Base-by-base conservation (phyloP, 1,140 invertebrate genomes). In the Bombus waltoni region DNA sequence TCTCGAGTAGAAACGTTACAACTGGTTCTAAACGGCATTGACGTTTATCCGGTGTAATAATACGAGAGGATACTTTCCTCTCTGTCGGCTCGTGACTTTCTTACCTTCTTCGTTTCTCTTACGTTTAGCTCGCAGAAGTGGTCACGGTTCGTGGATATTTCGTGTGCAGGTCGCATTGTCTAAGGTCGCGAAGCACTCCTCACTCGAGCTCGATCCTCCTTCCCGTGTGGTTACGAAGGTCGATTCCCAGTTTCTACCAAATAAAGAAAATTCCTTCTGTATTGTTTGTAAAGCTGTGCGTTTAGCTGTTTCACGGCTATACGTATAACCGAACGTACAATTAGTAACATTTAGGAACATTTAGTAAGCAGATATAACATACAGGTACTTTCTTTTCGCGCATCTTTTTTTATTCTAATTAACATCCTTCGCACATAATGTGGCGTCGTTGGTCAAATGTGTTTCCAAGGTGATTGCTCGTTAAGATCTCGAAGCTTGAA, bases 1-100 rank as follows among this genome's bases (percentile, higher is more conserved):
- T 81, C 76, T 89, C 77, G 77, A 72, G 42, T 57, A 73, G 83
- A 89, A 70, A 81, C 62, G 82, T 85, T 85, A 62, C 88, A 78
- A 89, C 87, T 89, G 88, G 72, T 47, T 71, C 71, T 84, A 88
- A 85, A 70, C 83, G 65, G 42, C 44, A n/a, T 22, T 59, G 80
- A 79, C 65, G 71, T 84, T 88, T 66, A 57, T 65, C 76, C 38
- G 66, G 32, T 85, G 68, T 38, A 79, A 79, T 72, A 62, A 71
- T 84, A 71, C 73, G 44, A 77, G 62, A 68, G 44, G 81, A 68
- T 40, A 62, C 35, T 65, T 62, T 80, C 40, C n/a, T 71, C 53
- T 85, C 68, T 44, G 77, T 72, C 53, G 13, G 28, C 25, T 72
- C 40, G 44, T 35, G 53, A 71, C 28, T 72, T 72, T 85, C 83